These are phyloP conservation scores for Trichopria drosophilae DNA, from an alignment of 2,888 invertebrate genomes.

Conservation along the genomic window DNA sequence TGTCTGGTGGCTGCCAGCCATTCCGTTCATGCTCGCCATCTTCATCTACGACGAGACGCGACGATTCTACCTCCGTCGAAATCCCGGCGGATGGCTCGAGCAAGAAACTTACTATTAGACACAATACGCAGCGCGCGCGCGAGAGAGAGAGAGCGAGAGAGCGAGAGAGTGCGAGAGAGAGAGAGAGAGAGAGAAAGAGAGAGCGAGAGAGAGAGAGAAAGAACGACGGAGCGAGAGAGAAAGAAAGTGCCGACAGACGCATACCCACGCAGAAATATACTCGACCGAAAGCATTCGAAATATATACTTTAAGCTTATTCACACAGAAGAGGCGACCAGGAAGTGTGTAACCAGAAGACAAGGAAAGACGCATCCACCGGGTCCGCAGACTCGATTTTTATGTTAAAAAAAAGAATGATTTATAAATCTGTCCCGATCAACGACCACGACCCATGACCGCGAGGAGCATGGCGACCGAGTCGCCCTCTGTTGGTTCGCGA, in stretches of 20 bases:
- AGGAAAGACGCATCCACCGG: too few species aligned
- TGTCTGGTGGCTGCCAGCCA: constrained; percentile 98
- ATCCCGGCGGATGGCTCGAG: constrained; percentile 98
- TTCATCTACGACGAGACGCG: constrained; percentile 98
- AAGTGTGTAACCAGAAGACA: too few species aligned
- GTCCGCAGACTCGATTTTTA: not conserved
- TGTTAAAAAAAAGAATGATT: constrained; percentile 18
- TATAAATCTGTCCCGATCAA: too few species aligned
- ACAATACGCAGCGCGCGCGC: constrained; percentile 41
- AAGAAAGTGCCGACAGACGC: constrained; percentile 40
- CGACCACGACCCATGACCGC: too few species aligned
- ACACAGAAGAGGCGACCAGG: too few species aligned
- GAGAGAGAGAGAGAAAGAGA: constrained; percentile 19
- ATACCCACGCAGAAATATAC: constrained; percentile 52
- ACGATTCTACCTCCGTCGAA: constrained; percentile 95
- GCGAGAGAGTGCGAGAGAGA: constrained; percentile 13
- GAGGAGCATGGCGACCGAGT: too few species aligned
- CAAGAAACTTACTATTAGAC: constrained; percentile 97
- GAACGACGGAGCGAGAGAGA: constrained; percentile 1
- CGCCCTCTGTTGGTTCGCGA: too few species aligned
- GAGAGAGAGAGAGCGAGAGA: constrained; percentile 27
- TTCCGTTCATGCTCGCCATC: constrained; percentile 97
- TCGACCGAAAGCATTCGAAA: constrained; percentile 25
- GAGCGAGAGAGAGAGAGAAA: constrained; percentile 6
- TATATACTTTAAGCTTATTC: too few species aligned